These are phyloP conservation scores for Chauna torquata DNA, from an alignment of 2,113 vertebrate genomes.

Conservation along the genomic window DNA sequence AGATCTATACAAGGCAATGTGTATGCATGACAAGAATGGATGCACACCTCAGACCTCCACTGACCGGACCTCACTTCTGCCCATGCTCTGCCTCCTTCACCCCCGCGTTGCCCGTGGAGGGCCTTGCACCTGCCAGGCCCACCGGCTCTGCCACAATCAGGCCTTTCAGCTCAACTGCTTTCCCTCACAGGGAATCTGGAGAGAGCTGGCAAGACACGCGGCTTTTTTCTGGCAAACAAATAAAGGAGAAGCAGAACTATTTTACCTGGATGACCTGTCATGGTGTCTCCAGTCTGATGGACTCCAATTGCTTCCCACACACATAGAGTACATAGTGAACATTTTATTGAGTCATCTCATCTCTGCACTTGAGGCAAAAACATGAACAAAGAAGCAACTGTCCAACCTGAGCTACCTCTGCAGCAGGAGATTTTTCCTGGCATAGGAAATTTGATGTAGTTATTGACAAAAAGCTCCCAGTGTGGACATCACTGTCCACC, in stretches of 20 bases:
- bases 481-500: not conserved
- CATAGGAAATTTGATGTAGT: accelerated
- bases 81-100: not conserved
- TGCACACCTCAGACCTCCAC: not conserved
- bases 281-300: not conserved
- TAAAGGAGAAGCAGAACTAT: not conserved
- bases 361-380: not conserved
- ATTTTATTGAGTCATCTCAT: not conserved
- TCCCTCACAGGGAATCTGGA: not conserved
- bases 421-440: not conserved
- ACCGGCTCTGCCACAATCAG: not conserved
- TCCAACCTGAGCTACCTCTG: not conserved
- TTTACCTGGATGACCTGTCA: not conserved
- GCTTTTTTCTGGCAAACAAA: not conserved
- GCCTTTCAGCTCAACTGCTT: not conserved
- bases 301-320: conserved; percentile 3
- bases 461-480: not conserved
- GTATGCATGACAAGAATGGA: accelerated
- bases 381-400: not conserved
- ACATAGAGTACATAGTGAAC: not conserved
- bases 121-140: not conserved
- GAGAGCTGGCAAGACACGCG: not conserved
- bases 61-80: not conserved
- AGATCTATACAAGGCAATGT: not conserved
- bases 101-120: accelerated